Percentiles rank a stretch among this genome's conserved stretches.
These are phyloP conservation scores for Spinus olivaceus DNA, from an alignment of 2,797 vertebrate species.

Conservation along the genomic window DNA sequence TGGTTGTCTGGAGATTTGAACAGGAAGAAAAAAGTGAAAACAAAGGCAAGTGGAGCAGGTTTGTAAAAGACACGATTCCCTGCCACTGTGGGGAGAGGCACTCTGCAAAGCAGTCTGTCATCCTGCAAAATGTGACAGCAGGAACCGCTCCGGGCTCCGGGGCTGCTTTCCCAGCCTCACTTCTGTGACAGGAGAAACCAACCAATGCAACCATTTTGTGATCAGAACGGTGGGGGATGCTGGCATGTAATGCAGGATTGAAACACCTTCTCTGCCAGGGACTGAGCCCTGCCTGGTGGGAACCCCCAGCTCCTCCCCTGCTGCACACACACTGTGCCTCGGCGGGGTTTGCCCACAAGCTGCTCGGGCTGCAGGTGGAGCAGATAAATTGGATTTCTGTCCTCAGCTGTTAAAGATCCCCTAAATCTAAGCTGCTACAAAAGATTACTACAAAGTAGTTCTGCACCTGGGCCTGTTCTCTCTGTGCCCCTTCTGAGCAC, in stretches of 20 bases:
- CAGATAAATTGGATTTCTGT: not conserved
- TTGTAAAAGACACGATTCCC: not conserved
- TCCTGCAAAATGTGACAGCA: accelerated
- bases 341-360: not conserved
- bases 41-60: not conserved
- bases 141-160: not conserved
- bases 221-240: not conserved
- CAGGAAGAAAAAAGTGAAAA: not conserved
- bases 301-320: not conserved
- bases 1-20: not conserved
- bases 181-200: not conserved
- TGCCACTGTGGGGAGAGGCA: not conserved
- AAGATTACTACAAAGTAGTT: not conserved
- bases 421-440: not conserved
- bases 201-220: not conserved
- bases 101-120: not conserved
- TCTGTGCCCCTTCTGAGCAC: not conserved
- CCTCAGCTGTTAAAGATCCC: not conserved
- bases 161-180: not conserved
- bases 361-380: not conserved
- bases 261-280: not conserved
- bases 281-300: not conserved
- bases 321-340: not conserved
- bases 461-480: not conserved
- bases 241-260: not conserved